Evolutionary conservation across 2,888 invertebrate genomes (phyloP).

Genomic region (Drosophila aldrichi): DNA sequence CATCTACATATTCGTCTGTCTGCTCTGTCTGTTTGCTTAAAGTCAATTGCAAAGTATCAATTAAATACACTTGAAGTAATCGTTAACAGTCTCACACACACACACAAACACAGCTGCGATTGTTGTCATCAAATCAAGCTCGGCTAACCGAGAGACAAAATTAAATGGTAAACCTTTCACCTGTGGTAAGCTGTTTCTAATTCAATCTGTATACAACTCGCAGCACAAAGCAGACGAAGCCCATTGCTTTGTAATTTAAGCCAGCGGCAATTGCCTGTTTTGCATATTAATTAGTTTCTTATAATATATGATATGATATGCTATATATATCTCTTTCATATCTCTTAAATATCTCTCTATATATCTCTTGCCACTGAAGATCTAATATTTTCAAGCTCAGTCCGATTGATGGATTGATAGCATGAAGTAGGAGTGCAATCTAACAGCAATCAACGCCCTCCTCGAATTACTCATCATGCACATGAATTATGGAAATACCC

Average conservation of each 20-base stretch:
- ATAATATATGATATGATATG: background rate
- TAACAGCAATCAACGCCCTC: background rate
- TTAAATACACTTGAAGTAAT: slow-evolving; percentile 66
- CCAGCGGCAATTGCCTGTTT: slow-evolving; percentile 19
- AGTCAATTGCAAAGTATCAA: slow-evolving; percentile 55
- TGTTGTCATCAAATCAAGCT: slow-evolving; percentile 52
- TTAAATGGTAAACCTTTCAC: slow-evolving; percentile 29
- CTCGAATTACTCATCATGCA: too few species aligned
- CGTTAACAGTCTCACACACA: slow-evolving; percentile 35
- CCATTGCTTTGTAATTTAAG: slow-evolving; percentile 1
- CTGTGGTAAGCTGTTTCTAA: slow-evolving; percentile 44
- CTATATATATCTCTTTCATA: background rate
- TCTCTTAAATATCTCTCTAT: background rate
- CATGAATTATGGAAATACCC: background rate
- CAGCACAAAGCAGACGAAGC: slow-evolving; percentile 5
- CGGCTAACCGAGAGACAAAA: slow-evolving; percentile 42
- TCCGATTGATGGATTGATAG: background rate
- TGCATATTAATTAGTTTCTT: slow-evolving; percentile 53
- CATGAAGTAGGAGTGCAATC: background rate
- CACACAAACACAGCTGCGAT: slow-evolving; percentile 6
- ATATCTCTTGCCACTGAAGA: background rate
- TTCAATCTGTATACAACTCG: slow-evolving; percentile 50
- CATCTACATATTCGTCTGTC: background rate
- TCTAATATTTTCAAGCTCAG: too few species aligned
- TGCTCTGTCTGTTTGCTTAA: slow-evolving; percentile 45